phyloP scores from a whole-genome alignment of 2,888 invertebrate genomes.

The Marasmarcha lunaedactyla region DNA sequence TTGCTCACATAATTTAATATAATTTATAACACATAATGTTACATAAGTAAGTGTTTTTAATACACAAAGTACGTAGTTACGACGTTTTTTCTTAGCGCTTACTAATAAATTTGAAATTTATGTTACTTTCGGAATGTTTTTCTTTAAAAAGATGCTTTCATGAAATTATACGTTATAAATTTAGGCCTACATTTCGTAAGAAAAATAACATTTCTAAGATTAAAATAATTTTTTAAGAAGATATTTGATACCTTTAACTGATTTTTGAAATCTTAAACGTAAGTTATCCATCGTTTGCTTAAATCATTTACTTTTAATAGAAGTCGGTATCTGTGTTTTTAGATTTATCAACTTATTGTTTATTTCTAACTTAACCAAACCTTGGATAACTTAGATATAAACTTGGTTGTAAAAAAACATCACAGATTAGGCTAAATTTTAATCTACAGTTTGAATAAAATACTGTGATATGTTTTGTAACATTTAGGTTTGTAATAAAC shows the following conservation, averaged over 20 bases:
- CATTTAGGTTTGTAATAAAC: too few species aligned
- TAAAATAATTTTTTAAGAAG: slow-evolving; percentile 27
- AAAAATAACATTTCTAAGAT: slow-evolving; percentile 12
- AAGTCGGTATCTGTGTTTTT: too few species aligned
- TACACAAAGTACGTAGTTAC: slow-evolving; percentile 35
- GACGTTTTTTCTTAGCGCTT: background rate
- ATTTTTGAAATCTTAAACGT: slow-evolving; percentile 43
- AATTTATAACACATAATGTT: slow-evolving; percentile 47
- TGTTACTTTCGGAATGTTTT: background rate
- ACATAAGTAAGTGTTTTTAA: slow-evolving; percentile 25
- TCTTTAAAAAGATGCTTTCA: background rate
- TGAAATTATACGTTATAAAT: background rate
- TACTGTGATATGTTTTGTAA: slow-evolving; percentile 22
- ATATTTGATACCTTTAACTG: slow-evolving; percentile 58
- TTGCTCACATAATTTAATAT: slow-evolving; percentile 60
- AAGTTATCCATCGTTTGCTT: slow-evolving; percentile 38
- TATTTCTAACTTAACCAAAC: too few species aligned
- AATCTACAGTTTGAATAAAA: slow-evolving; percentile 21
- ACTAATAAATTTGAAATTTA: too few species aligned
- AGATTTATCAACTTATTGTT: too few species aligned
- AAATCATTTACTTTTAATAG: too few species aligned
- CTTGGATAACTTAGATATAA: too few species aligned
- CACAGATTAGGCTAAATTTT: slow-evolving; percentile 36
- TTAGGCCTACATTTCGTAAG: slow-evolving; percentile 8
- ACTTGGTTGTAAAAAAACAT: too few species aligned